Percentiles rank a stretch among this genome's conserved stretches.
Evolutionary conservation across 2,113 vertebrate genomes (phyloP).

Genomic region (Marmota flaviventris): DNA sequence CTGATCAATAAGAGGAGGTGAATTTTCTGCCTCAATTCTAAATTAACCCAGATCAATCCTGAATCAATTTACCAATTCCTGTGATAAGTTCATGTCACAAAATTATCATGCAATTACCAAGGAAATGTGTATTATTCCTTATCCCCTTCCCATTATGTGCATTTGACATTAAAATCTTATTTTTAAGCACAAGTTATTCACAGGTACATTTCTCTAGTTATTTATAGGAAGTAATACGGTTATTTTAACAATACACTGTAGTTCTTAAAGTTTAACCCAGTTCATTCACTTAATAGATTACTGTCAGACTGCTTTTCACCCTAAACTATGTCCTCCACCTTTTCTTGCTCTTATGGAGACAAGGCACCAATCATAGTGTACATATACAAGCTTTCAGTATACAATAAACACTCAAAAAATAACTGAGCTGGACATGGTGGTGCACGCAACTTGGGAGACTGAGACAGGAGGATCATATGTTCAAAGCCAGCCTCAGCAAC

Average conservation of each 20-base stretch:
- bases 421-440: not conserved
- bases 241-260: not conserved
- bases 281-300: not conserved
- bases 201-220: constrained; percentile 35
- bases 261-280: not conserved
- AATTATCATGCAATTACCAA: constrained; percentile 42
- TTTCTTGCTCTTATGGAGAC: not conserved
- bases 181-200: constrained; percentile 49
- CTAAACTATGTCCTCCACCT: not conserved
- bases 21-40: constrained; percentile 17
- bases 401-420: constrained; percentile 11
- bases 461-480: no score
- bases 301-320: not conserved
- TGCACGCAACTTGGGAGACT: no score
- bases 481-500: no score
- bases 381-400: constrained; percentile 20
- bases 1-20: not conserved
- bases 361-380: not conserved
- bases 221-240: constrained; percentile 9
- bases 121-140: constrained; percentile 39
- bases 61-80: constrained; percentile 25
- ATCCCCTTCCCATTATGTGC: not conserved
- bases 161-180: constrained; percentile 18
- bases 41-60: constrained; percentile 44
- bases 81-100: not conserved